Base-by-base conservation (phyloP, 92 coral and sea anemone genomes). In the Siderastrea siderea region DNA sequence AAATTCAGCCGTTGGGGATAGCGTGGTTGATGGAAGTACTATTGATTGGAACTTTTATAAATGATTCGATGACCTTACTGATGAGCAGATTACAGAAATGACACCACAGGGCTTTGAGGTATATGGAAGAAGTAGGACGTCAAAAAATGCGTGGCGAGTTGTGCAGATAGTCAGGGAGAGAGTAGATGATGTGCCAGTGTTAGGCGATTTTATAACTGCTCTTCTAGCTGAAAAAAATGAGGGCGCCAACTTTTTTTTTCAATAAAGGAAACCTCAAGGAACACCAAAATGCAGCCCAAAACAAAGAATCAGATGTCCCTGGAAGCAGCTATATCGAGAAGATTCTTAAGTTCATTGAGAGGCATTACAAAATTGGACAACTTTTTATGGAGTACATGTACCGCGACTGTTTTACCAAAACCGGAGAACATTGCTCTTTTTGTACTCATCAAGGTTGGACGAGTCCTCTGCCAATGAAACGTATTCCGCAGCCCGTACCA, bases 291-390 rank as follows among this genome's bases (percentile, higher is more conserved):
- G 74, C 55, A 5, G 61, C 84, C 2, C 75, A 64, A 48, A 15
- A 67, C 38, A 74, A 77, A 59, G 75, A 79, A 55, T 51, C 72
- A 1, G 7, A 49, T 79, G 84, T 84, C 17, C 95, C 88, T 14
- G 92, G 95, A 16, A 62, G 82, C 19, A 75, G 76, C 17, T 89
- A 89, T 62, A 84, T 89, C 15, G 77, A 85, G 16, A 89, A 92
- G 63, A 65, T 92, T 43, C 57, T 67, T 10, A 68, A 68, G 26
- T 89, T 92, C 52, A 74, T 75, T 14, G 68, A 84, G 7, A 52
- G 52, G 44, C 89, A 84, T 61, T 90, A 83, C 59, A 84, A 50
- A 11, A 70, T 53, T 0, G 69, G 80, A 7, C 73, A 72, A 61
- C 87, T 83, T 6, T 83, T 58, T 11, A 55, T 83, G 69, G 79